A percentile compares a stretch with the other conserved stretches of the same genome.
These are phyloP conservation scores for Archivesica marissinica DNA, from an alignment of 1,140 invertebrate genomes.

Conservation along the genomic window DNA sequence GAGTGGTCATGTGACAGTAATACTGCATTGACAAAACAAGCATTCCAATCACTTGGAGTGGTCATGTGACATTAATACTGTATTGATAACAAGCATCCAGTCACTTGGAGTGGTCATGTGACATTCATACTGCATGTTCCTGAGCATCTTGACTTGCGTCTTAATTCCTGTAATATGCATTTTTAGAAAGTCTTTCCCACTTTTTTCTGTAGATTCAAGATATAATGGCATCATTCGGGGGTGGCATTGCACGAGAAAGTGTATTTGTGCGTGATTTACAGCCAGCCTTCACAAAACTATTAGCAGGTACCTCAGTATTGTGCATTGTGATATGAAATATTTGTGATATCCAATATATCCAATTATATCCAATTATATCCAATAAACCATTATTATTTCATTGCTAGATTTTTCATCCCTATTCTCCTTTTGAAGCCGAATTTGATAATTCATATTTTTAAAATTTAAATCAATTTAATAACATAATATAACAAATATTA, in stretches of 20 bases:
- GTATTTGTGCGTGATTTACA: conserved; percentile 93
- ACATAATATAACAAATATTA: too few relatives aligned
- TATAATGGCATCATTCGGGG: conserved; percentile 95
- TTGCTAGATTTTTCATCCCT: too few relatives aligned
- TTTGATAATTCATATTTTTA: too few relatives aligned
- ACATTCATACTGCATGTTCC: conserved; percentile 34
- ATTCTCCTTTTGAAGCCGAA: too few relatives aligned
- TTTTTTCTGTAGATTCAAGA: conserved; percentile 89
- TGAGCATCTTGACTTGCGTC: conserved; percentile 38
- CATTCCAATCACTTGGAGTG: conserved; percentile 3
- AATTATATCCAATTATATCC: too few relatives aligned
- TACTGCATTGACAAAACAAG: not conserved
- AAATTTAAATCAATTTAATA: too few relatives aligned
- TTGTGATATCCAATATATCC: not conserved
- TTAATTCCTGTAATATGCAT: not conserved
- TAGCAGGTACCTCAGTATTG: conserved; percentile 66
- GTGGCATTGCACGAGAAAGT: conserved; percentile 88
- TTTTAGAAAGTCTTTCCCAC: conserved; percentile 21
- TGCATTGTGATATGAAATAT: not conserved
- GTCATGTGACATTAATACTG: not conserved
- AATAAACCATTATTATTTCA: too few relatives aligned
- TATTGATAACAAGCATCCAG: not conserved
- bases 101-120: conserved; percentile 42
- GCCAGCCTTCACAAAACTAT: conserved; percentile 88
- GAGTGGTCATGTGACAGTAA: not conserved